Evolutionary conservation across 2,888 invertebrate genomes (phyloP).

Genomic region (Drosophila melanocephala): DNA sequence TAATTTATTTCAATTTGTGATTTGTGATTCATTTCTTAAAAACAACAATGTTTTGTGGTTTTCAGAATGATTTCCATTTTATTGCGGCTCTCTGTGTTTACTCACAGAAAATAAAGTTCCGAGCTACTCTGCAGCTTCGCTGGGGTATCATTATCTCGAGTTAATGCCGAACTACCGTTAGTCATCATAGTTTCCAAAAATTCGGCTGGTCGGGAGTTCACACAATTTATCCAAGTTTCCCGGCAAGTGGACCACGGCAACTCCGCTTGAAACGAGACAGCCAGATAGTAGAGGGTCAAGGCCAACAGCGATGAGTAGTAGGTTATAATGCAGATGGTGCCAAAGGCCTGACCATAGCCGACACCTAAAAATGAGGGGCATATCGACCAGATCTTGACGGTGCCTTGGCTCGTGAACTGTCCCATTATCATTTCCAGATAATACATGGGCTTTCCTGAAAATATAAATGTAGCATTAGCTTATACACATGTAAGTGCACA

Average conservation of each 20-base stretch:
- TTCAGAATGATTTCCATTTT: background rate
- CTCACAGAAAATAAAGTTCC: slow-evolving; percentile 88
- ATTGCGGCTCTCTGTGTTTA: slow-evolving; percentile 22
- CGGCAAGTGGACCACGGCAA: slow-evolving; percentile 91
- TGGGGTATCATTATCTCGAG: background rate
- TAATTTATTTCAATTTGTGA: background rate
- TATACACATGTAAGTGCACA: background rate
- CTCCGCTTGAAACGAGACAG: slow-evolving; percentile 89
- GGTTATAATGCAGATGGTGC: slow-evolving; percentile 89
- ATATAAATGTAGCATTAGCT: background rate
- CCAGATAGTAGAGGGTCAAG: slow-evolving; percentile 90
- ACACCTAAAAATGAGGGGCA: slow-evolving; percentile 92
- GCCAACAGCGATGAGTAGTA: slow-evolving; percentile 92
- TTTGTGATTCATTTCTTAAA: background rate
- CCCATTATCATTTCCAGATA: slow-evolving; percentile 93
- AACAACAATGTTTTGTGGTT: no score
- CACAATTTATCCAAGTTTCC: slow-evolving; percentile 82
- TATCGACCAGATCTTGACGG: slow-evolving; percentile 89
- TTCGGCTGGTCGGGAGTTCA: slow-evolving; percentile 72
- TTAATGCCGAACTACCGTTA: slow-evolving; percentile 13
- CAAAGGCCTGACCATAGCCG: slow-evolving; percentile 89
- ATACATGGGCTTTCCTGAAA: slow-evolving; percentile 91
- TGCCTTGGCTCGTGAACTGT: slow-evolving; percentile 93
- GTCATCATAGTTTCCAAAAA: slow-evolving; percentile 17
- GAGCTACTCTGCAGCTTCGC: slow-evolving; percentile 86